Percentiles rank a stretch among this genome's conserved stretches.
Conservation (phyloP, 1,140 invertebrate genomes). For the Penaeus vannamei region DNA sequence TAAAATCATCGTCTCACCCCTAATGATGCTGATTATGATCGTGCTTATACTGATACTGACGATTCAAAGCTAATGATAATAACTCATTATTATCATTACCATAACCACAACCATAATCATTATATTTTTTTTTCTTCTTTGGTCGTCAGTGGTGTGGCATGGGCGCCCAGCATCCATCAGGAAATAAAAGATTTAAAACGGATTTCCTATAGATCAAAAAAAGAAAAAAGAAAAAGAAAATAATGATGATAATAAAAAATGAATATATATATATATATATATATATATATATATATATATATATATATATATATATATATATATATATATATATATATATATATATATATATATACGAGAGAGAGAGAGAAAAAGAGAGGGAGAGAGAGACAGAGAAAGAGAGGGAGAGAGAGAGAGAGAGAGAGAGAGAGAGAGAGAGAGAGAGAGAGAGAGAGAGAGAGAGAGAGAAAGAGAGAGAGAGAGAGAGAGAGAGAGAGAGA, state of each 20-base stretch:
- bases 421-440: constrained; percentile 12
- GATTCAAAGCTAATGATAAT: too few species aligned
- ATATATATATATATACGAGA: constrained; percentile 5
- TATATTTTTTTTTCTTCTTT: too few species aligned
- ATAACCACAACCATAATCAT: too few species aligned
- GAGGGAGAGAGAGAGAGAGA: not conserved
- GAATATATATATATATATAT: constrained; percentile 25
- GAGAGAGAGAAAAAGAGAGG: not conserved
- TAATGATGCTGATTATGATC: too few species aligned
- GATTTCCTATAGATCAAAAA: too few species aligned
- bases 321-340: constrained; percentile 19
- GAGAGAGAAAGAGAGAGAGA: not conserved
- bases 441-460: constrained; percentile 41
- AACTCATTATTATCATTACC: too few species aligned
- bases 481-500: not conserved
- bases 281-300: constrained; percentile 31
- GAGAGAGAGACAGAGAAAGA: not conserved
- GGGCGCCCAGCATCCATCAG: too few species aligned
- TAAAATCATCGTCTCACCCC: too few species aligned
- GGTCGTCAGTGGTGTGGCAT: too few species aligned
- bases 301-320: constrained; percentile 36
- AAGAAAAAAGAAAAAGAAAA: not conserved
- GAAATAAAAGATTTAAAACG: too few species aligned
- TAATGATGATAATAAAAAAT: constrained; percentile 17
- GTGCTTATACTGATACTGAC: too few species aligned